Base-by-base conservation (phyloP, 2,113 vertebrate species). In the Chamaetylas fuelleborni region DNA sequence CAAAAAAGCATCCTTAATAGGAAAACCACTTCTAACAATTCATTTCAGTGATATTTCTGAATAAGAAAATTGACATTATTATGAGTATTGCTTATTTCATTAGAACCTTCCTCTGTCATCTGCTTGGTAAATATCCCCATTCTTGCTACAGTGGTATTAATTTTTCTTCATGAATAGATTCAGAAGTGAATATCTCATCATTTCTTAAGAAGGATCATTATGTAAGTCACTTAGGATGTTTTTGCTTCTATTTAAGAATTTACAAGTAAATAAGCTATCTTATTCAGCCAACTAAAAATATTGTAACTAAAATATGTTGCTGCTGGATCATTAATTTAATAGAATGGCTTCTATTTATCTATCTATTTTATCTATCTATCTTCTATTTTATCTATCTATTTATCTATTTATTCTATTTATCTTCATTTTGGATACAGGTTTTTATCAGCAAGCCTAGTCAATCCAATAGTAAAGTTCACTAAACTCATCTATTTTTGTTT, bases 211-310 rank as follows among this genome's bases (percentile, higher is more conserved):
- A 91, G 82, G 36, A 88, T 72, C 47, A 76, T 92, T 85, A 67
- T 79, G 51, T 2, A 29, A 85, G 14, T 82, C 45, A 88, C 69
- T 88, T 95, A 48, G 47, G 70, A 85, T 76, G 47, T 15, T 72
- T 91, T 90, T 72, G 33, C 45, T n/a, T 82, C 78, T 80, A 53
- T 82, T 92, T 61, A 72, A 42, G 65, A 76, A 87, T 90, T 91
- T 74, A 94, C 33, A 91, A 93, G 57, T 92, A 92, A 95, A 95
- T 91, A 85, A 92, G 38, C 50, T 76, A 26, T 92, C 88, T 81
- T 78, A 89, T 79, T 79, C 50, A 89, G 14, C 36, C 81, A 81
- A 36, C 72, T 65, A 87, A 58, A 91, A 91, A 3, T 11, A 28
- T 18, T 17, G 7, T 79, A 79, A 89, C 65, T 81, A 69, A 89